Conservation (phyloP, 2,797 vertebrate genomes). For the Ambastaia sidthimunki region DNA sequence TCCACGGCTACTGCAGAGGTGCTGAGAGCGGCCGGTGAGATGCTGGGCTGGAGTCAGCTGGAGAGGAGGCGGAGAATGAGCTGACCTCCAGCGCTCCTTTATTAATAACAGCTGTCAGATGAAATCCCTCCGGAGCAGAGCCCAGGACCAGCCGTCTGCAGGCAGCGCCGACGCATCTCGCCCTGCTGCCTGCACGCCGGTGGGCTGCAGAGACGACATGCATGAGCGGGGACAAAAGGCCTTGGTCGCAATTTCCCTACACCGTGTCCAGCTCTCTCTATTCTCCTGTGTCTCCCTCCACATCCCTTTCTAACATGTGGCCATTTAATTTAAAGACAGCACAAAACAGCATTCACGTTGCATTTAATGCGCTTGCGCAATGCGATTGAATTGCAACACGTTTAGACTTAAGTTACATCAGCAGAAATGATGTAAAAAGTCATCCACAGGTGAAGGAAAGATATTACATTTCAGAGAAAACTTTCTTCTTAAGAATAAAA, state of each 20-base stretch:
- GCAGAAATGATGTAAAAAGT: too few species aligned
- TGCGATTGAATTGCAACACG: not conserved
- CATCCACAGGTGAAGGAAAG: too few species aligned
- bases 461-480: too few species aligned
- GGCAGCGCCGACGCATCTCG: conserved; percentile 41
- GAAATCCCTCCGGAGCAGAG: conserved; percentile 72
- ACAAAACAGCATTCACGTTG: not conserved
- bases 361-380: not conserved
- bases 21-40: conserved; percentile 24
- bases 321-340: conserved; percentile 62
- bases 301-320: conserved; percentile 65
- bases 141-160: conserved; percentile 62
- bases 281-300: not conserved
- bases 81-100: conserved; percentile 77
- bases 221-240: conserved; percentile 19
- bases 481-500: too few species aligned
- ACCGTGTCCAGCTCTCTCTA: not conserved
- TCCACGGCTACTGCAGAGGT: conserved; percentile 38
- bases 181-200: not conserved
- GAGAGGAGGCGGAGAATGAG: conserved; percentile 70
- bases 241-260: conserved; percentile 13
- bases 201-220: conserved; percentile 27
- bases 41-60: conserved; percentile 33
- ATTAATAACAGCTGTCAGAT: conserved; percentile 83
- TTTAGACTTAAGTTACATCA: too few species aligned